Percentiles rank a stretch among this genome's conserved stretches.
These are phyloP conservation scores for Anthonomus grandis DNA, from an alignment of 1,140 invertebrate species.

Conservation along the genomic window DNA sequence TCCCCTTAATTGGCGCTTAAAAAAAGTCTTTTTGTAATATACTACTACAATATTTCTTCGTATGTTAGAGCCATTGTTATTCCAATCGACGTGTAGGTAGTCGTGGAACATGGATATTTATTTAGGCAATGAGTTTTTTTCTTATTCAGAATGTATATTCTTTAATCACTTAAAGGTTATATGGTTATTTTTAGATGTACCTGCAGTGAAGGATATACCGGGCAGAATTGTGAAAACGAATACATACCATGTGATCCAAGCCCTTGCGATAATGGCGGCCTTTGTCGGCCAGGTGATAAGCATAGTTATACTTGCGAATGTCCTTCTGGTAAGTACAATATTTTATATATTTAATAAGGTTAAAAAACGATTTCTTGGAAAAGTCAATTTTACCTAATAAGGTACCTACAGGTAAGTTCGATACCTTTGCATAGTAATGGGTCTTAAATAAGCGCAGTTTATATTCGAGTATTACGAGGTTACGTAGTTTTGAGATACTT, in stretches of 20 bases:
- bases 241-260: slow-evolving; percentile 89
- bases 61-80: slow-evolving; percentile 14
- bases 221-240: slow-evolving; percentile 83
- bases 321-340: slow-evolving; percentile 70
- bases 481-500: too few species aligned
- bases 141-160: too few species aligned
- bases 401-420: too few species aligned
- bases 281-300: slow-evolving; percentile 69
- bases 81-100: too few species aligned
- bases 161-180: too few species aligned
- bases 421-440: too few species aligned
- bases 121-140: too few species aligned
- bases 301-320: slow-evolving; percentile 82
- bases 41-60: slow-evolving; percentile 14
- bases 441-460: too few species aligned
- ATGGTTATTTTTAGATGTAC: slow-evolving; percentile 71
- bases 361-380: neutral
- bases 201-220: slow-evolving; percentile 84
- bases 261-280: slow-evolving; percentile 85
- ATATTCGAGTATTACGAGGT: neutral
- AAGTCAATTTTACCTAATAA: too few species aligned
- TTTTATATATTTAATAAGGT: neutral
- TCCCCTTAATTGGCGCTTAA: slow-evolving; percentile 23
- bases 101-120: too few species aligned
- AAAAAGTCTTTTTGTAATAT: slow-evolving; percentile 12